These are phyloP conservation scores for Crossoptilon crossoptilon DNA, from an alignment of 2,797 vertebrate genomes.

Conservation along the genomic window DNA sequence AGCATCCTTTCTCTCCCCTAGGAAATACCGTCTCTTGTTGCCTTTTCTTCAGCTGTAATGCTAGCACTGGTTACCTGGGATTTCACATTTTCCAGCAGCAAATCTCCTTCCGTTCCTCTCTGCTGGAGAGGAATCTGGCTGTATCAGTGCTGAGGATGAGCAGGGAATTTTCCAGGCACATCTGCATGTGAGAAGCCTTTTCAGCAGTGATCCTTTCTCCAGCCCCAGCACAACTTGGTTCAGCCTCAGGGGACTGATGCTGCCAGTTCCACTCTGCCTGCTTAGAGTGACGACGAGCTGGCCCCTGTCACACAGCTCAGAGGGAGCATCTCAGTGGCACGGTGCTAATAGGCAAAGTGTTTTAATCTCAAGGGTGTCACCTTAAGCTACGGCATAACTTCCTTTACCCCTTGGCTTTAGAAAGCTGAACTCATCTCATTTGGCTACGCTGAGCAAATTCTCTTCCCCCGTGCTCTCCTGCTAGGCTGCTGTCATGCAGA, in stretches of 20 bases:
- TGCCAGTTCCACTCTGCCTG: constrained; percentile 1
- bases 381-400: not conserved
- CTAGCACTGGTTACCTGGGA: not conserved
- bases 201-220: not conserved
- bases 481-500: not conserved
- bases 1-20: not conserved
- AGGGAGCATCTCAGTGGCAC: not conserved
- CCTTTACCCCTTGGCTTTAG: not conserved
- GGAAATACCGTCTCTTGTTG: not conserved
- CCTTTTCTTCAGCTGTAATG: not conserved
- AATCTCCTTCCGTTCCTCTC: not conserved
- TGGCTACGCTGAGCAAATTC: not conserved
- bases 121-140: not conserved
- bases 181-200: not conserved
- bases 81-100: not conserved
- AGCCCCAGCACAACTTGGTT: not conserved
- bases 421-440: not conserved
- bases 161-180: not conserved
- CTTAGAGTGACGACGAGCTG: not conserved
- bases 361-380: not conserved
- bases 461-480: not conserved
- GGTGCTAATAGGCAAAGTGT: not conserved
- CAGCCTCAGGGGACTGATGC: constrained; percentile 9
- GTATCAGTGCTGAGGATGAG: not conserved
- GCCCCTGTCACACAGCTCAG: not conserved